A percentile compares a stretch with the other conserved stretches of the same genome.
These are phyloP conservation scores for Ptyas mucosa DNA, from an alignment of 2,113 vertebrate species.

Conservation along the genomic window DNA sequence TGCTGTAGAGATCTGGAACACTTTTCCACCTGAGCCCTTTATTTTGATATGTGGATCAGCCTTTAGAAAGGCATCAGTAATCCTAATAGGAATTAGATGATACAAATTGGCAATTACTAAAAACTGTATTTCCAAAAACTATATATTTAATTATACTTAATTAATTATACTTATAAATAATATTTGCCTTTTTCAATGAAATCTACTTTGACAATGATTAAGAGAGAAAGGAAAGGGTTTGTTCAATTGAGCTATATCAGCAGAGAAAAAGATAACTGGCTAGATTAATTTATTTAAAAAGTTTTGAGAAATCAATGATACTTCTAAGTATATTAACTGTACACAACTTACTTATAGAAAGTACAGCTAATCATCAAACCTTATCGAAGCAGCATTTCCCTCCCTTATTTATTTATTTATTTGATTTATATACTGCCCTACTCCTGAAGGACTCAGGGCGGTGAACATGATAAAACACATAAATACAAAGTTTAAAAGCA, in stretches of 20 bases:
- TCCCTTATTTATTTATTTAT: too few relatives aligned
- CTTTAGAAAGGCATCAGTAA: constrained; percentile 88
- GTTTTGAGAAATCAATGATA: background rate
- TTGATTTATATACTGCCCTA: too few relatives aligned
- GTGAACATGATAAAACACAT: too few relatives aligned
- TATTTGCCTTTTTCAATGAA: background rate
- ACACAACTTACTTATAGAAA: background rate
- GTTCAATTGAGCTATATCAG: background rate
- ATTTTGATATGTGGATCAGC: constrained; percentile 80
- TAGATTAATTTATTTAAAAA: background rate
- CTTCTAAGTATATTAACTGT: background rate
- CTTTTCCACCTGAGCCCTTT: constrained; percentile 67
- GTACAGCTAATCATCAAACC: too few relatives aligned
- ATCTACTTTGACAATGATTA: background rate
- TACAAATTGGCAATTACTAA: background rate
- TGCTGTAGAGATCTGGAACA: constrained; percentile 79
- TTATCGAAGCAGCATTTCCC: background rate
- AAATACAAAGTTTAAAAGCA: too few relatives aligned
- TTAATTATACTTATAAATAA: background rate
- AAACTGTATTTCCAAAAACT: background rate
- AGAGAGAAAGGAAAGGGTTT: background rate
- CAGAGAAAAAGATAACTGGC: background rate
- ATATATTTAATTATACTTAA: background rate
- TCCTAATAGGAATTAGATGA: constrained; percentile 68
- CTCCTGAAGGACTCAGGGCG: too few relatives aligned